phyloP scores from a whole-genome alignment of 2,113 vertebrate genomes.

The Myrmecophaga tridactyla region DNA sequence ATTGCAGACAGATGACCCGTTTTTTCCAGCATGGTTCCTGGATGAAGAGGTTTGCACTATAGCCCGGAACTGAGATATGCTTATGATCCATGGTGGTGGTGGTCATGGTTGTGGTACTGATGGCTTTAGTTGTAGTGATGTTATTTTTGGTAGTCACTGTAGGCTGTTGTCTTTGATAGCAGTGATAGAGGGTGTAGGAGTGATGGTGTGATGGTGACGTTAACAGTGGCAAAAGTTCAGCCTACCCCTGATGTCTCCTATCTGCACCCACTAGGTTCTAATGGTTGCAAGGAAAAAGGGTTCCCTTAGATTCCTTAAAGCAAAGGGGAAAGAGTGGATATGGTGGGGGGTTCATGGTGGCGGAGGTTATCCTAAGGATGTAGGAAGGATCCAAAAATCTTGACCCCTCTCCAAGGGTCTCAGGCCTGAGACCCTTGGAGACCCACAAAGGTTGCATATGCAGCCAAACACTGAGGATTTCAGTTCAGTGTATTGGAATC shows the following conservation, averaged over 20 bases:
- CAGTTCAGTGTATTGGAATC: accelerated
- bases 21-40: background rate
- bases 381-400: background rate
- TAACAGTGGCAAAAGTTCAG: background rate
- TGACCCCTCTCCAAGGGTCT: too few species aligned
- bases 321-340: too few species aligned
- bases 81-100: background rate
- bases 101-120: background rate
- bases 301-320: background rate
- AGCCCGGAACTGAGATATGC: too few species aligned
- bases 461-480: background rate
- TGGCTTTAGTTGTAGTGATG: too few species aligned
- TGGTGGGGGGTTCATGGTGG: accelerated
- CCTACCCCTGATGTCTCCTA: background rate
- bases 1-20: accelerated
- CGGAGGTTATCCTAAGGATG: background rate
- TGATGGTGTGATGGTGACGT: background rate
- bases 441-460: background rate
- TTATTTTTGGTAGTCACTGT: background rate
- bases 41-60: too few species aligned
- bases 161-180: background rate
- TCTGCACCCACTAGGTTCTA: background rate
- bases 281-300: background rate
- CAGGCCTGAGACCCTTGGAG: background rate
- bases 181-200: background rate